phyloP scores from a whole-genome alignment of 2,797 vertebrate genomes.

The Mallotus villosus region DNA sequence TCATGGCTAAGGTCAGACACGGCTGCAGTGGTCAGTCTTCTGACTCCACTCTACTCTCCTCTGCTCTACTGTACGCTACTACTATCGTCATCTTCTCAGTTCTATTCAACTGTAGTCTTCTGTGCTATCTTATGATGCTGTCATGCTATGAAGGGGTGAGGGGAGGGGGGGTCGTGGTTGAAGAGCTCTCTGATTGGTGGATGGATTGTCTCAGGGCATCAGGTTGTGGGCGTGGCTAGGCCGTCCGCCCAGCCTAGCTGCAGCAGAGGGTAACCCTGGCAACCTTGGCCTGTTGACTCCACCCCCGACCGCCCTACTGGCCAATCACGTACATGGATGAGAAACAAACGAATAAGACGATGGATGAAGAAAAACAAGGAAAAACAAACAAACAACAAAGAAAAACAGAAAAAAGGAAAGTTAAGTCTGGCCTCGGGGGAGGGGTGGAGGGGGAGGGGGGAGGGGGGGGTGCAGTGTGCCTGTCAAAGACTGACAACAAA shows the following conservation, averaged over 20 bases:
- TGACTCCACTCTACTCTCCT: conserved; percentile 15
- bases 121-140: not conserved
- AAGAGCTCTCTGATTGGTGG: not conserved
- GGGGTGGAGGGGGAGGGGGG: not conserved
- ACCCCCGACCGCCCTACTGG: conserved; percentile 12
- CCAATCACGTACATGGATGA: conserved; percentile 4
- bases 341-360: conserved; percentile 12
- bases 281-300: conserved; percentile 12
- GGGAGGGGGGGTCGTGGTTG: not conserved
- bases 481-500: conserved; percentile 8
- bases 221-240: conserved; percentile 18
- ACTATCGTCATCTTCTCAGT: not conserved
- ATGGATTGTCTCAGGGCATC: not conserved
- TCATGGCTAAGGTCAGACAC: not conserved
- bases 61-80: not conserved
- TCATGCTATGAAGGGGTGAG: not conserved
- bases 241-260: conserved; percentile 20
- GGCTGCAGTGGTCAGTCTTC: conserved; percentile 13
- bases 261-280: conserved; percentile 28
- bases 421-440: conserved; percentile 18
- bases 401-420: conserved; percentile 29
- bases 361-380: conserved; percentile 8
- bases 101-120: not conserved
- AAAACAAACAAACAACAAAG: conserved; percentile 22
- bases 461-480: not conserved